Evolutionary conservation across 2,797 vertebrate genomes (phyloP), one percentile per base, ranked within the genome.

Genomic region (Karalla daura): DNA sequence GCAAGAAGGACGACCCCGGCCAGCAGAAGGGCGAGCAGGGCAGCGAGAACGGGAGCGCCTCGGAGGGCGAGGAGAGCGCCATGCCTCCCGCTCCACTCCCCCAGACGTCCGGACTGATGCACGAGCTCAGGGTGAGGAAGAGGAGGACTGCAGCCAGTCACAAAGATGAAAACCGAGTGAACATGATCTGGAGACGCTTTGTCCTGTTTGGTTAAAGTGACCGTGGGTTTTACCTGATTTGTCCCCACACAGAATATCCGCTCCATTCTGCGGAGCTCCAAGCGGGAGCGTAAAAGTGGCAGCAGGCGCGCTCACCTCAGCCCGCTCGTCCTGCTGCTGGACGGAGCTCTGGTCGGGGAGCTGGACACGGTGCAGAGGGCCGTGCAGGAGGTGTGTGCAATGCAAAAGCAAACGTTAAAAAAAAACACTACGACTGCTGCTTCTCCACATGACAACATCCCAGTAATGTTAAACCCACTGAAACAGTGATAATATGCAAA

Each of bases 351-450:
- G 58, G 94, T 95, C 0, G 96, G 96, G 18, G 96, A 98, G 74
- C 87, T 97, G 89, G 96, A 97, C 0, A 95, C 94, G 1, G 96
- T 98, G 52, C 94, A 96, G 89, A 93, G 81, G 74, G 95, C 95
- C 0, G 85, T 96, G 53, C 94, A 95, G 51, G 95, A 97, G 95
- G 96, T 97, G 55, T 68, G 88, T 55, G 2, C 24, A 61, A 37
- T 37, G 6, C 35, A 14, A 39, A 39, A 17, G 10, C 33, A 37
- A 15, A 37, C 4, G n/a, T 8, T 7, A 7, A n/a, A n/a, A n/a
- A n/a, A n/a, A n/a, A n/a, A n/a, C n/a, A 7, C 50, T 25, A 12
- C 21, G 15, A 3, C 10, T 51, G 5, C 17, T 43, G 9, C 40
- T 28, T 10, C 17, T 32, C 5, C n/a, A n/a, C n/a, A n/a, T n/a